phyloP scores from a whole-genome alignment of 1,140 invertebrate genomes.

The Brachystomella parvula region DNA sequence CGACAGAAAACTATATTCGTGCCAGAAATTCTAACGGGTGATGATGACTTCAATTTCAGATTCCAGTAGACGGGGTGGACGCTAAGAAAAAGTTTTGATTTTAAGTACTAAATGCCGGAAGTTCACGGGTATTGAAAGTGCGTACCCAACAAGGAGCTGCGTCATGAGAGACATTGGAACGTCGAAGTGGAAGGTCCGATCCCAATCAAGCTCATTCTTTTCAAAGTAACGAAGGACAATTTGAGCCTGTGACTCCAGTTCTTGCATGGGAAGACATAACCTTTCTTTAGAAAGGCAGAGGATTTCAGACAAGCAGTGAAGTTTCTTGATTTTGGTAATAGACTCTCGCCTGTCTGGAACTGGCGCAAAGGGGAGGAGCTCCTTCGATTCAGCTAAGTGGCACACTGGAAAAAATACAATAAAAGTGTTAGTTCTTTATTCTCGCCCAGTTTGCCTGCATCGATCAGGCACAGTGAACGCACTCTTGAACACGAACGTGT shows the following conservation, averaged over 20 bases:
- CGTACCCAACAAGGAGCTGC: slow-evolving; percentile 21
- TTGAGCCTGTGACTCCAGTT: slow-evolving; percentile 23
- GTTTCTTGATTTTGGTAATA: slow-evolving; percentile 23
- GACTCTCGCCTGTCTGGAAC: slow-evolving; percentile 1
- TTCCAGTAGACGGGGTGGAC: slow-evolving; percentile 28
- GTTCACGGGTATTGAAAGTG: neutral
- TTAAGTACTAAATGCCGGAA: neutral
- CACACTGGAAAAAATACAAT: slow-evolving; percentile 23
- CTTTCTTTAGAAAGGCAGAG: slow-evolving; percentile 27
- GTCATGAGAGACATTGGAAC: slow-evolving; percentile 5
- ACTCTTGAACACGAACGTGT: slow-evolving; percentile 29
- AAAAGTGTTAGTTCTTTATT: neutral
- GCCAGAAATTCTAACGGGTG: neutral
- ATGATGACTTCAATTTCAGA: slow-evolving; percentile 18
- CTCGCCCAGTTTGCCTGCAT: neutral
- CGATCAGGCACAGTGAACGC: neutral
- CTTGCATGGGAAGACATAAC: slow-evolving; percentile 17
- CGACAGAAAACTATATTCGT: slow-evolving; percentile 19
- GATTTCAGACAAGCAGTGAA: slow-evolving; percentile 35
- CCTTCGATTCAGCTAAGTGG: slow-evolving; percentile 24
- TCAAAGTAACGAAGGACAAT: slow-evolving; percentile 24
- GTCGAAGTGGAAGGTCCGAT: slow-evolving; percentile 29
- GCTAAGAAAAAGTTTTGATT: slow-evolving; percentile 1
- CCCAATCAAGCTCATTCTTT: slow-evolving; percentile 19
- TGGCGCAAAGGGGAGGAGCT: slow-evolving; percentile 13